A percentile compares a stretch with the other conserved stretches of the same genome.
phyloP scores from a whole-genome alignment of 2,888 invertebrate genomes.

The Drosophila anomalata region DNA sequence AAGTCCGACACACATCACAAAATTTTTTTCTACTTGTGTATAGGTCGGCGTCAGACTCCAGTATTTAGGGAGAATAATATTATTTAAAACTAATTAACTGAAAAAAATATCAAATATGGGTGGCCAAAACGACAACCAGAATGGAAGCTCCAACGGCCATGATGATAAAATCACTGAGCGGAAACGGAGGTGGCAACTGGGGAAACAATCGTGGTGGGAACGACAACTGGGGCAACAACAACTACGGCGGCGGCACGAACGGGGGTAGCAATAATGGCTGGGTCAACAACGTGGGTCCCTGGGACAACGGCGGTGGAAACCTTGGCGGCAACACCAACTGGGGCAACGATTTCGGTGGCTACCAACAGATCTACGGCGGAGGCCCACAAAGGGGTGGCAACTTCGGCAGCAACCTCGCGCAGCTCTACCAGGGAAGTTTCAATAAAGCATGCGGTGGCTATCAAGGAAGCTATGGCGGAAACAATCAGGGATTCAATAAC shows the following conservation, averaged over 20 bases:
- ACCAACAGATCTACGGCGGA: conserved; percentile 87
- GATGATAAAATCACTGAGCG: conserved; percentile 83
- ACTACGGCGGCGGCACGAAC: conserved; percentile 82
- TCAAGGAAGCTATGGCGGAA: conserved; percentile 85
- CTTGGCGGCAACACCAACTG: conserved; percentile 78
- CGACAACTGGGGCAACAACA: conserved; percentile 84
- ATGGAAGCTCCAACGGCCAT: conserved; percentile 78
- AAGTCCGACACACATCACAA: too few relatives aligned
- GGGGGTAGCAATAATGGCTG: conserved; percentile 81
- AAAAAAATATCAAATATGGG: conserved; percentile 55
- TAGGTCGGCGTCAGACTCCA: too few relatives aligned
- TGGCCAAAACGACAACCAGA: conserved; percentile 70
- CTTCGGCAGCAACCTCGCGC: conserved; percentile 75
- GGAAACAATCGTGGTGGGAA: conserved; percentile 78
- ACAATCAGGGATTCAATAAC: conserved; percentile 84
- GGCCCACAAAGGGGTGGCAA: conserved; percentile 86
- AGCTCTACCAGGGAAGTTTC: conserved; percentile 78
- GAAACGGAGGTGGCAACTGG: conserved; percentile 84
- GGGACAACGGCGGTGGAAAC: conserved; percentile 77
- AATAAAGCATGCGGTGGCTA: conserved; percentile 83
- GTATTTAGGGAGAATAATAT: not conserved
- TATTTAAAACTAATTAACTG: not conserved
- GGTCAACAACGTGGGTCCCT: conserved; percentile 74
- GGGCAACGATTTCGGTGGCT: conserved; percentile 78
- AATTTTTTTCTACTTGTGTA: too few relatives aligned